Percentiles rank a stretch among this genome's conserved stretches.
Conservation (phyloP, 2,113 vertebrate genomes). For the Todiramphus saurophagus region DNA sequence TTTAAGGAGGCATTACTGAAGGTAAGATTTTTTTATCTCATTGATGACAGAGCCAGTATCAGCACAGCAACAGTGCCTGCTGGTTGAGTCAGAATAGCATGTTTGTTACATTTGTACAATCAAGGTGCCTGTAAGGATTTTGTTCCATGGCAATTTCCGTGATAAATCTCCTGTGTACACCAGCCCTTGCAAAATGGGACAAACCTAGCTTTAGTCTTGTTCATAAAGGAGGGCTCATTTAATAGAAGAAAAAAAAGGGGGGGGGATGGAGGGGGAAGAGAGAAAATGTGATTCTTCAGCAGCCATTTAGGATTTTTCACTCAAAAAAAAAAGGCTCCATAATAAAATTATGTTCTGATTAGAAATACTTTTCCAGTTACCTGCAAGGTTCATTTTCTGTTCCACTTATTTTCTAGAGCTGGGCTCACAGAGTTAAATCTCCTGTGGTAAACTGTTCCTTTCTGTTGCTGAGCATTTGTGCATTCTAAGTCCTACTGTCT, state of each 20-base stretch:
- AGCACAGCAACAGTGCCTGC: not conserved
- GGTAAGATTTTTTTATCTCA: not conserved
- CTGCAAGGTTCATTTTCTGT: not conserved
- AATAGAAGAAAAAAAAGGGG: too few species aligned
- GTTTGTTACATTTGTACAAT: not conserved
- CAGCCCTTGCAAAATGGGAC: not conserved
- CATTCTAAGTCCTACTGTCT: not conserved
- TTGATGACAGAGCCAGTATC: not conserved
- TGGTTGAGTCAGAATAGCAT: not conserved
- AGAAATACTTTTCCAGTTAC: not conserved
- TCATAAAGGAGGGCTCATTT: not conserved
- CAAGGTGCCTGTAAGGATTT: not conserved
- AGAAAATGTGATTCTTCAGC: not conserved
- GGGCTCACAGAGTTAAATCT: not conserved
- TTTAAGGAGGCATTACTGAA: not conserved
- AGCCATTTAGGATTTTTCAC: not conserved
- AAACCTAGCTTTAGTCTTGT: not conserved
- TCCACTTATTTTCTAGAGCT: not conserved
- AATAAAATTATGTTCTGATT: not conserved
- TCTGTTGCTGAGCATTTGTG: not conserved
- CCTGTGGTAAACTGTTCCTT: not conserved
- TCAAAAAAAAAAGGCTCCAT: not conserved
- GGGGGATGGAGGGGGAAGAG: too few species aligned
- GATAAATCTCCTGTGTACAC: not conserved
- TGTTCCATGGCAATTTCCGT: not conserved